Evolutionary conservation across 2,888 invertebrate genomes (phyloP), one percentile per base, ranked within the genome.

Genomic region (Dryobotodes eremita): DNA sequence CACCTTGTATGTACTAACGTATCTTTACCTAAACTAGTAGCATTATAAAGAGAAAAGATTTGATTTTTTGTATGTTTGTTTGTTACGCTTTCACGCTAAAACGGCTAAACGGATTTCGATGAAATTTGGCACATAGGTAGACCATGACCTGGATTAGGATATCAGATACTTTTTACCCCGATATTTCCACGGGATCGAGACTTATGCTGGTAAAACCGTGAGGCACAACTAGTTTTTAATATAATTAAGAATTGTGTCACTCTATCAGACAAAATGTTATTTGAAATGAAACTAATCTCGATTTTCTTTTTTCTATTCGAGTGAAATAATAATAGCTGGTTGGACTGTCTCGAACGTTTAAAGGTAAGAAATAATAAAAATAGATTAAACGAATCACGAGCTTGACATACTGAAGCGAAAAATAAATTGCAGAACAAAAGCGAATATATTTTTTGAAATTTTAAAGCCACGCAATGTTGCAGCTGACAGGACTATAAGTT

Each of bases 331-430:
- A 73, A 53, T 31, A 62, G 11, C 1, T 62, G 7, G 53, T 83
- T 71, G 11, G n/a, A 53, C 13, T 53, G 36, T 46, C 20, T 53
- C 17, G 8, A 62, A 57, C 11, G 5, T 64, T 48, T 11, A 73
- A 80, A 64, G 10, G 31, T 64, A 50, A 62, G 20, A 59, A 46
- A 75, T n/a, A 74, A 78, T 70, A 65, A 48, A 53, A 74, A 69
- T 57, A 57, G 7, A 76, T 69, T 31, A 72, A 64, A 77, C 48
- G 10, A 75, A 46, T 26, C 70, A 86, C 57, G n/a, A 57, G 59
- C 73, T 66, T 79, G 75, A 73, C 69, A 65, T 72, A 84, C 13
- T 46, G 10, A 23, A 72, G 50, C 48, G 26, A 79, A 79, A 86
- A 77, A 73, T 71, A 71, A 75, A 84, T 86, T 83, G 71, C 59